These are phyloP conservation scores for Glossosoma conforme DNA, from an alignment of 1,140 invertebrate species.

Conservation along the genomic window DNA sequence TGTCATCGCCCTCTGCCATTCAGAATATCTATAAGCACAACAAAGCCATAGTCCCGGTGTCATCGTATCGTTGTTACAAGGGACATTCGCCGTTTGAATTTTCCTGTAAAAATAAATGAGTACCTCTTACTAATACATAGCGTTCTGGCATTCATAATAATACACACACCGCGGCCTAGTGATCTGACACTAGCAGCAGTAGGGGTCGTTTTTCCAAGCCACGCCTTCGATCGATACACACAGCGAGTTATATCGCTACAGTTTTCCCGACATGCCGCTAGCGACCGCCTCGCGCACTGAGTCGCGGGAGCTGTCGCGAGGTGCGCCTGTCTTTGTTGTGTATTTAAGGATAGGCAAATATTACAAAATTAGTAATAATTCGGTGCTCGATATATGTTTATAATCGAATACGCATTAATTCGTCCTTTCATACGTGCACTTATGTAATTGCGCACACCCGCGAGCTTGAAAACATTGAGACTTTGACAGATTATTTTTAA, in stretches of 20 bases:
- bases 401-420: background rate
- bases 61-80: too few relatives aligned
- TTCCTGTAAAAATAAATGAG: too few relatives aligned
- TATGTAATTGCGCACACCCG: constrained; percentile 17
- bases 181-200: background rate
- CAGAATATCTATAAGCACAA: too few relatives aligned
- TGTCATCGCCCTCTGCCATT: too few relatives aligned
- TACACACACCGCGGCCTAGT: background rate
- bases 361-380: background rate
- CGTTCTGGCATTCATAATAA: too few relatives aligned
- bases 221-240: constrained; percentile 28
- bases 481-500: constrained; percentile 14
- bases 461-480: constrained; percentile 3
- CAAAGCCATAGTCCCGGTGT: too few relatives aligned
- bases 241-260: constrained; percentile 16
- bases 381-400: background rate
- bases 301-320: background rate
- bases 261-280: constrained; percentile 4
- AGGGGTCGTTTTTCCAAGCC: constrained; percentile 12
- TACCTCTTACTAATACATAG: too few relatives aligned
- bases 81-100: too few relatives aligned
- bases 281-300: background rate
- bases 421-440: constrained; percentile 2
- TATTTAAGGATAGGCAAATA: too few relatives aligned
- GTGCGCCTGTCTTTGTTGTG: background rate